phyloP scores from a whole-genome alignment of 2,113 vertebrate genomes.

The Apus apus region DNA sequence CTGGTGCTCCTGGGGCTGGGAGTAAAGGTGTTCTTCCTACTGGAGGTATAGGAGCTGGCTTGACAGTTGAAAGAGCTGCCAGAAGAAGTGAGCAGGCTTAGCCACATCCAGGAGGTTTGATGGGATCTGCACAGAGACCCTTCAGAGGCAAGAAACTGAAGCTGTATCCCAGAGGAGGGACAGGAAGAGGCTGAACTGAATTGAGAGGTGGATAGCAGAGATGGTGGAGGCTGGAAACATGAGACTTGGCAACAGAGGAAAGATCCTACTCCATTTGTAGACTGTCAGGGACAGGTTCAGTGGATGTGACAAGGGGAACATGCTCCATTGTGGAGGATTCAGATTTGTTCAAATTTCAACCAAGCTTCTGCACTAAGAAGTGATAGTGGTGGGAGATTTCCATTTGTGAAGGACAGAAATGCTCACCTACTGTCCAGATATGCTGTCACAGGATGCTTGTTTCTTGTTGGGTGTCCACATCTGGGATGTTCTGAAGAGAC shows the following conservation, averaged over 20 bases:
- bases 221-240: background rate
- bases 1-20: background rate
- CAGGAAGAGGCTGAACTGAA: background rate
- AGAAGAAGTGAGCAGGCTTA: background rate
- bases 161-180: background rate
- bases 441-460: rapidly evolving
- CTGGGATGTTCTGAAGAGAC: background rate
- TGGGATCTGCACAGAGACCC: background rate
- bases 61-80: background rate
- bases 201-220: background rate
- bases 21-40: background rate
- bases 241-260: background rate
- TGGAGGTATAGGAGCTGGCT: background rate
- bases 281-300: background rate
- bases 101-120: background rate
- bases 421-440: background rate
- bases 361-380: background rate
- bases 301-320: background rate
- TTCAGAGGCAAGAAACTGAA: background rate
- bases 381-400: background rate
- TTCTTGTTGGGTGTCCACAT: background rate
- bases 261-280: background rate
- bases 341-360: background rate
- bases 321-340: background rate
- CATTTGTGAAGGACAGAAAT: background rate